These are phyloP conservation scores for Hylaeus anthracinus DNA, from an alignment of 1,140 invertebrate genomes.

Conservation along the genomic window DNA sequence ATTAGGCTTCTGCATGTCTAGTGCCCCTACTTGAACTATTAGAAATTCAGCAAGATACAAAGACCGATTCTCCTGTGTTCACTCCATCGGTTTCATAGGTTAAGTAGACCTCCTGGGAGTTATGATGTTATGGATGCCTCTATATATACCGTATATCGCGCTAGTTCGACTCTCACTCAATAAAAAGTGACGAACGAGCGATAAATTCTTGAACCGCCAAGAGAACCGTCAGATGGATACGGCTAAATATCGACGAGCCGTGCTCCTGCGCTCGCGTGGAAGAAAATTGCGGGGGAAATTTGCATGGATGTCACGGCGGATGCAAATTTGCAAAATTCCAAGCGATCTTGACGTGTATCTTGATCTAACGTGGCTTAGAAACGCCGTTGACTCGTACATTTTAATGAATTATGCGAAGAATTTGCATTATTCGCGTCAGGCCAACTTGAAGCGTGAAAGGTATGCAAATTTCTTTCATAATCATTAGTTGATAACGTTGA, in stretches of 20 bases:
- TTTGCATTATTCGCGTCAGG: not conserved
- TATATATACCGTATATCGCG: no score
- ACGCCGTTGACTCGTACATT: not conserved
- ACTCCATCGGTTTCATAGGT: no score
- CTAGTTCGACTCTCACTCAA: no score
- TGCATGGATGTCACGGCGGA: constrained; percentile 5
- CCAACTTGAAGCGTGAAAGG: not conserved
- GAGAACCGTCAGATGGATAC: not conserved
- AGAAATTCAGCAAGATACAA: no score
- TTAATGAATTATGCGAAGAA: not conserved
- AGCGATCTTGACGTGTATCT: not conserved
- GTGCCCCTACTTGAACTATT: no score
- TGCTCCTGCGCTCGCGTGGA: no score
- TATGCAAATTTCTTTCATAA: not conserved
- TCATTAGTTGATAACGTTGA: not conserved
- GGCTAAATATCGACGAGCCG: not conserved
- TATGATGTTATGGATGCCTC: no score
- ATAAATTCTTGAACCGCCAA: not conserved
- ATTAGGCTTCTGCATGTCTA: no score
- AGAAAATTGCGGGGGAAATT: constrained; percentile 10
- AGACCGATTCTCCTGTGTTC: no score
- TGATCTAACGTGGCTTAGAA: not conserved
- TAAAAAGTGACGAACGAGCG: not conserved
- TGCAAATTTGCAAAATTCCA: constrained; percentile 10
- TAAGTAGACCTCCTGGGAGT: no score